Conservation (phyloP, 1,140 invertebrate species). For the Idris sp. region DNA sequence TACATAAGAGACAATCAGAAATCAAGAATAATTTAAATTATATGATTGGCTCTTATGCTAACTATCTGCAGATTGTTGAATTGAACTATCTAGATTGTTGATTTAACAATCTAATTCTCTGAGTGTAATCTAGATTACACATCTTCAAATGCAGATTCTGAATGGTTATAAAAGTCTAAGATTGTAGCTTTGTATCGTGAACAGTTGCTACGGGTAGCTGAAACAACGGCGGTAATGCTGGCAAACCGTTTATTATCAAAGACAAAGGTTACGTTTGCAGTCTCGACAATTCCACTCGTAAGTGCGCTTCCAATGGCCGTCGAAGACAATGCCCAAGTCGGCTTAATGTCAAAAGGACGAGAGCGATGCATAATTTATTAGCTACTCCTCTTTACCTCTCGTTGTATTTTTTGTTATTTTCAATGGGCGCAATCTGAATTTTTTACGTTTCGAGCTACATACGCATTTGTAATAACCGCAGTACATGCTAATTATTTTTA, state of each 20-base stretch:
- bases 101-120: too few relatives aligned
- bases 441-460: too few relatives aligned
- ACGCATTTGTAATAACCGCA: too few relatives aligned
- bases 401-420: conserved; percentile 38
- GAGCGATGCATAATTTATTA: conserved; percentile 71
- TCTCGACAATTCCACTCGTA: conserved; percentile 61
- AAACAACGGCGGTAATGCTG: conserved; percentile 35
- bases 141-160: too few relatives aligned
- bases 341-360: conserved; percentile 70
- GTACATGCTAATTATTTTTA: too few relatives aligned
- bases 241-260: conserved; percentile 69
- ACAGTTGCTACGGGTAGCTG: conserved; percentile 55
- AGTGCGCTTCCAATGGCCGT: conserved; percentile 64
- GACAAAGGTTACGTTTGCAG: conserved; percentile 68
- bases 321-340: conserved; percentile 69
- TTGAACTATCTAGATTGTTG: too few relatives aligned
- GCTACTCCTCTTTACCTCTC: conserved; percentile 45
- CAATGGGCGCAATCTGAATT: conserved; percentile 48
- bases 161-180: conserved; percentile 16
- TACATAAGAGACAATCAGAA: too few relatives aligned
- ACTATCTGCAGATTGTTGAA: too few relatives aligned
- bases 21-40: too few relatives aligned
- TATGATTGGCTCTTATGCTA: too few relatives aligned
- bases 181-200: conserved; percentile 31
- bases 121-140: too few relatives aligned